Evolutionary conservation across 2,113 vertebrate species (phyloP), one percentile per base, ranked within the genome.

Genomic region (Petroica traversi): DNA sequence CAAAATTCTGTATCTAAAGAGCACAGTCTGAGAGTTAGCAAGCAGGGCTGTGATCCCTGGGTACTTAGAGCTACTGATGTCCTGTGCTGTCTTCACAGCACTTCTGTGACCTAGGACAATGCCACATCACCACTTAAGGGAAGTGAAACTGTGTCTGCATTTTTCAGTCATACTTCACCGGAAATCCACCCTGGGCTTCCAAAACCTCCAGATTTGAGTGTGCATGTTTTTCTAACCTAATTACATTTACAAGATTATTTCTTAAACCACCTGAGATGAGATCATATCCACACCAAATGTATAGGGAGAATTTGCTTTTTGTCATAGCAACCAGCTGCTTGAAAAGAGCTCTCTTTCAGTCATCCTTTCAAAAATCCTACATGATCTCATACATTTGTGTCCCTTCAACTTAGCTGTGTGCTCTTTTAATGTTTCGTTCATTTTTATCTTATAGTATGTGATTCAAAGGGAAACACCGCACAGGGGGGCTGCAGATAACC

Each of bases 231-330:
- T 80, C 87, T 81, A 91, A 84, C 76, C 28, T 92, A 92, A 95
- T 96, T 96, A 88, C 38, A 62, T 93, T 97, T 96, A 64, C 12
- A 14, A 93, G 64, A 49, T 2, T 33, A 88, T 93, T 96, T 68
- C 78, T 95, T 84, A 93, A 96, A 82, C 75, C 85, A 94, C 84
- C 75, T 97, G 94, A 95, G 69, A 95, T 96, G 95, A 96, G 75
- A 85, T 94, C 95, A 90, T 79, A 96, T 88, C 94, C 93, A 88
- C 33, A 67, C 36, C 66, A 86, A 95, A 81, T 36, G 54, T 54
- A 73, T 40, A 88, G 93, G 61, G 90, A 62, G 48, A 92, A 38
- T 64, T 93, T 93, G 64, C n/a, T 73, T 96, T 96, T 90, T 62
- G 91, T 92, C 93, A 68, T 26, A 96, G 54, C n/a, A 91, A 71